These are phyloP conservation scores for Neoniphon sammara DNA, from an alignment of 2,797 vertebrate species.

Conservation along the genomic window DNA sequence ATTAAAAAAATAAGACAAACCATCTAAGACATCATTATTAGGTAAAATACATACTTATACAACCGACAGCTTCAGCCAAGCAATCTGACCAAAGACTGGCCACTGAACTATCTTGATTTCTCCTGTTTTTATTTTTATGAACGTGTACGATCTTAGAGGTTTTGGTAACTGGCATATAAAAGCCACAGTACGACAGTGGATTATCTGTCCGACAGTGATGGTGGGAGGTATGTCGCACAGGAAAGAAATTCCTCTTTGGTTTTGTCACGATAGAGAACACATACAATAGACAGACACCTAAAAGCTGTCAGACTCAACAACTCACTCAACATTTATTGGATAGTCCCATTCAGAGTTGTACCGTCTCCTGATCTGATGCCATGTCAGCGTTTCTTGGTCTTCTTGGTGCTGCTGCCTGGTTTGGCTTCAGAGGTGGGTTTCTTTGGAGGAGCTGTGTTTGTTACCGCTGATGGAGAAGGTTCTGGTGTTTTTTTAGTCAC, in stretches of 20 bases:
- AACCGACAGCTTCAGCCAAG: too few relatives aligned
- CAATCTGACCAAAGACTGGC: too few relatives aligned
- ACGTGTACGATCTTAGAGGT: too few relatives aligned
- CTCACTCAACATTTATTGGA: background rate
- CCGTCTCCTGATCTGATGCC: conserved; percentile 1
- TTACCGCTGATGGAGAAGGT: background rate
- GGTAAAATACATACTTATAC: background rate
- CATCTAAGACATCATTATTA: background rate
- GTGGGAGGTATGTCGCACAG: background rate
- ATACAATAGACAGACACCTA: background rate
- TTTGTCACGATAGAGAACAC: background rate
- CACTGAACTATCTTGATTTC: too few relatives aligned
- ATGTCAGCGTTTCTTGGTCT: conserved; percentile 71
- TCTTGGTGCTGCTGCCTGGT: conserved; percentile 64
- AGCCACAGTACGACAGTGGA: too few relatives aligned
- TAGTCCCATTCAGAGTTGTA: background rate
- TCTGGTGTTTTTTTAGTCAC: conserved; percentile 49
- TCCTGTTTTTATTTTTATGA: too few relatives aligned
- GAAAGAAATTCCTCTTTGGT: background rate
- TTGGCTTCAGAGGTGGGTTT: conserved; percentile 57
- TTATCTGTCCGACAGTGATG: too few relatives aligned
- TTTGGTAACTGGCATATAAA: too few relatives aligned
- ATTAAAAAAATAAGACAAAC: background rate
- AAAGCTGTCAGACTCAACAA: background rate
- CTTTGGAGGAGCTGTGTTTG: conserved; percentile 36